These are phyloP conservation scores for Amphipoea oculea DNA, from an alignment of 2,888 invertebrate species.

Conservation along the genomic window DNA sequence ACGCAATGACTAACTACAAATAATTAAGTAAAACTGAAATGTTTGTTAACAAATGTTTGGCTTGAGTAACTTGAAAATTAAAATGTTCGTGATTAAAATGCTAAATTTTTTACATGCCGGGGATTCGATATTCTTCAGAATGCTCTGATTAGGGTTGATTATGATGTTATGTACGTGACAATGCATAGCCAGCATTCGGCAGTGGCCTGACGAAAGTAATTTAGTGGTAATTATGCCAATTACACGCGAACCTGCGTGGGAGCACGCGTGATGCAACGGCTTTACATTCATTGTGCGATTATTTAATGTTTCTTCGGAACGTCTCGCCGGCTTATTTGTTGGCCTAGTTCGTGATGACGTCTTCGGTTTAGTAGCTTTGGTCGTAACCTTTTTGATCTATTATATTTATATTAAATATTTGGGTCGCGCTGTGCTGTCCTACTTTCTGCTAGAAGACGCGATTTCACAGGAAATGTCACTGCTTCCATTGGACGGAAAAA, in stretches of 20 bases:
- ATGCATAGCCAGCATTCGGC: conserved; percentile 64
- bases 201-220: conserved; percentile 81
- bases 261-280: conserved; percentile 75
- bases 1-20: conserved; percentile 49
- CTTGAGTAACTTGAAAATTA: conserved; percentile 26
- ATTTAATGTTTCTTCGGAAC: conserved; percentile 74
- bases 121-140: conserved; percentile 18
- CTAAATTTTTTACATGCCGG: conserved; percentile 25
- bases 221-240: conserved; percentile 83
- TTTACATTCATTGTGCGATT: conserved; percentile 76
- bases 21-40: conserved; percentile 30
- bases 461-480: conserved; percentile 59
- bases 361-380: conserved; percentile 57
- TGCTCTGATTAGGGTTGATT: conserved; percentile 53
- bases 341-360: conserved; percentile 70
- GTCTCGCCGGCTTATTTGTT: conserved; percentile 70
- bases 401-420: conserved; percentile 69
- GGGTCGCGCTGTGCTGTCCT: conserved; percentile 58
- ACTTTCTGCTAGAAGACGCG: conserved; percentile 57
- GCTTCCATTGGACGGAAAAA: conserved; percentile 33
- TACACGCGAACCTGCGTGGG: conserved; percentile 78
- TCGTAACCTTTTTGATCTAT: conserved; percentile 70
- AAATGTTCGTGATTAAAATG: conserved; percentile 14
- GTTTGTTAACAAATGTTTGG: conserved; percentile 24
- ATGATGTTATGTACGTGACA: conserved; percentile 58